Conservation (phyloP, 2,113 vertebrate genomes). For the Acrocephalus arundinaceus region DNA sequence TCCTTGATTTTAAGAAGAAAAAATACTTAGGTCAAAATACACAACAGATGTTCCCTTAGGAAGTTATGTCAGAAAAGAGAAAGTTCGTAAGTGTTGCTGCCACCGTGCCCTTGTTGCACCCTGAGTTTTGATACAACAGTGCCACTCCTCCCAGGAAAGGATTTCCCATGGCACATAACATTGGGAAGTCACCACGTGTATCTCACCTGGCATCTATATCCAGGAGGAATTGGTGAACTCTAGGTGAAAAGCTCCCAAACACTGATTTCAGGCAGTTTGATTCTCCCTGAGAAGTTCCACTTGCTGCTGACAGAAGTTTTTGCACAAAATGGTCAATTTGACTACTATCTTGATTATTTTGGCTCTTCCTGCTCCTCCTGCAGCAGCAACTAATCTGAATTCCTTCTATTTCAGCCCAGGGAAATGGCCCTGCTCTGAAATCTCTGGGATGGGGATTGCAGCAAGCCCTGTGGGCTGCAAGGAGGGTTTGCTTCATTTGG, state of each 20-base stretch:
- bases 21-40: background rate
- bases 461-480: background rate
- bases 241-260: background rate
- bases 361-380: background rate
- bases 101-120: background rate
- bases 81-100: background rate
- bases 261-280: background rate
- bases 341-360: background rate
- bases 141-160: background rate
- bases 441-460: background rate
- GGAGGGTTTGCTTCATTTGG: background rate
- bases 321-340: background rate
- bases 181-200: background rate
- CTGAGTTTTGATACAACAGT: background rate
- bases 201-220: background rate
- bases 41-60: background rate
- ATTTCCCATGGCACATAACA: background rate
- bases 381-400: background rate
- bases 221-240: background rate
- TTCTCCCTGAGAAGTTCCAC: background rate
- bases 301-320: background rate
- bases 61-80: background rate
- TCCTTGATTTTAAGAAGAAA: background rate
- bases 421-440: background rate
- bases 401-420: background rate